A percentile compares a stretch with the other conserved stretches of the same genome.
Conservation (phyloP, 1,140 invertebrate species). For the Diachasma alloeum region DNA sequence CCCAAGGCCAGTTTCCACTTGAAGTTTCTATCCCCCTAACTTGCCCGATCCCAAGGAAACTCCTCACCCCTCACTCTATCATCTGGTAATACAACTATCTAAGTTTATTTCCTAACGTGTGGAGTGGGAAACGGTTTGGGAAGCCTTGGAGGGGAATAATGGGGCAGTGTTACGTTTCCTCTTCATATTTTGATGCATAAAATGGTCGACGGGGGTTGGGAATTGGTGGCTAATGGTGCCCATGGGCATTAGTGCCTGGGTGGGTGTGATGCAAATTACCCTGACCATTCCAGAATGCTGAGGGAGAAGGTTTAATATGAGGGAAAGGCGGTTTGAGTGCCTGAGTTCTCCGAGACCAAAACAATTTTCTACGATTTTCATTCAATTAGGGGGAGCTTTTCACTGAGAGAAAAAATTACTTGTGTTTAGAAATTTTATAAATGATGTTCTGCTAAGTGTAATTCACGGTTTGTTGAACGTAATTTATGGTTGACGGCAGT, state of each 20-base stretch:
- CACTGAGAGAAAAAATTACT: too few species aligned
- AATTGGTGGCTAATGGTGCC: neutral
- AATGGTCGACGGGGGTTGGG: neutral
- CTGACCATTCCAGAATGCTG: neutral
- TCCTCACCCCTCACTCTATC: neutral
- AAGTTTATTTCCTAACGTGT: neutral
- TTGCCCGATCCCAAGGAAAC: neutral
- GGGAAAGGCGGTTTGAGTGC: neutral
- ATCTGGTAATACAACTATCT: neutral
- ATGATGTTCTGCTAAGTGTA: too few species aligned
- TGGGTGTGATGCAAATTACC: neutral
- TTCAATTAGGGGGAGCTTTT: neutral
- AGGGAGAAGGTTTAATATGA: neutral
- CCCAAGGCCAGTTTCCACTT: neutral
- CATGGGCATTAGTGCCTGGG: neutral
- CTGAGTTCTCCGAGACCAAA: neutral
- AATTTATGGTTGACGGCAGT: too few species aligned
- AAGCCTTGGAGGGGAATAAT: neutral
- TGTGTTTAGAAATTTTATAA: too few species aligned
- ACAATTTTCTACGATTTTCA: neutral
- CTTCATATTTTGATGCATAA: neutral
- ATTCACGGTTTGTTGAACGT: too few species aligned
- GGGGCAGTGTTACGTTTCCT: neutral
- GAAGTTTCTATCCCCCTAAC: neutral
- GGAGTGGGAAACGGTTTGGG: neutral